These are phyloP conservation scores for Metopia argyrocephala DNA, from an alignment of 2,888 invertebrate species.

Conservation along the genomic window DNA sequence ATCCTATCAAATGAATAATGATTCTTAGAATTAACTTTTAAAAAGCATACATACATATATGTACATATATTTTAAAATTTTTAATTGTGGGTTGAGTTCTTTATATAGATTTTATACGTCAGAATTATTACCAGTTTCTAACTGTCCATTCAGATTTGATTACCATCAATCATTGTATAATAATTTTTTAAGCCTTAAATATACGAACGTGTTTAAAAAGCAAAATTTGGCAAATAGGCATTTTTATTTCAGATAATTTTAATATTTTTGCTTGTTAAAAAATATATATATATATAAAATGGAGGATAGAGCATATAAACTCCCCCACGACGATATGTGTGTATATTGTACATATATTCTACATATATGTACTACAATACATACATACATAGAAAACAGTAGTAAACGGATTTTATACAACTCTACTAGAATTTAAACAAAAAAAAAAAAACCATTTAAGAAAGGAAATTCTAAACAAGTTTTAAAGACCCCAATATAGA, in stretches of 20 bases:
- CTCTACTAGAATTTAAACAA: background rate
- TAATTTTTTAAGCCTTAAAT: constrained; percentile 5
- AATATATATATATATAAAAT: background rate
- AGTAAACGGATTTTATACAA: background rate
- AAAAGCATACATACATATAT: background rate
- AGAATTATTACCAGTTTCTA: background rate
- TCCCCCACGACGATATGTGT: background rate
- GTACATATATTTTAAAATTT: background rate
- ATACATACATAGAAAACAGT: background rate
- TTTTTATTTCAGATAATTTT: background rate
- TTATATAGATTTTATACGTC: background rate
- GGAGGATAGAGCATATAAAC: background rate
- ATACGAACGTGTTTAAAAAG: background rate
- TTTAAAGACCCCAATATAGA: constrained; percentile 6
- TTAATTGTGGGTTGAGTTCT: background rate
- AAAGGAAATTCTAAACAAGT: constrained; percentile 35
- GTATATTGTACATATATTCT: background rate
- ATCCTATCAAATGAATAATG: background rate
- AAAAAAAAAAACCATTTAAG: background rate
- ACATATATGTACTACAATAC: background rate
- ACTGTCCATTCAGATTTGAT: constrained; percentile 1
- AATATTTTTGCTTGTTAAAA: background rate
- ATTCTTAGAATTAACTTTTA: background rate
- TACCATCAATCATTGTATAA: constrained; percentile 17
- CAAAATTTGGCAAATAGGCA: constrained; percentile 20